Evolutionary conservation across 2,113 vertebrate species (phyloP).

Genomic region (Entelurus aequoreus): DNA sequence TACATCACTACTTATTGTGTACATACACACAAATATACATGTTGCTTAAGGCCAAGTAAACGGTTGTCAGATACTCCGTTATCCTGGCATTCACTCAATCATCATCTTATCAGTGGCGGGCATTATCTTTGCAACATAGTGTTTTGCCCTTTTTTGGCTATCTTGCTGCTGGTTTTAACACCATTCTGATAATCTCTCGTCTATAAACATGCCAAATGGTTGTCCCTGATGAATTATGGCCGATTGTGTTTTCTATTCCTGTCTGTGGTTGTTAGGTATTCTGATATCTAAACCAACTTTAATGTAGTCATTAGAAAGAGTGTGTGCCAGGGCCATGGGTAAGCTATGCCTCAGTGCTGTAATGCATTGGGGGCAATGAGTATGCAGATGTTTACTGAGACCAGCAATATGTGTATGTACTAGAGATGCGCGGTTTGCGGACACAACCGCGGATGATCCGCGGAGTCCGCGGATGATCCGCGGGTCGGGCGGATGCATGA

Average conservation of each 20-base stretch:
- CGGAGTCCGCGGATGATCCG: no score
- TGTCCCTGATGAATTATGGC: constrained; percentile 11
- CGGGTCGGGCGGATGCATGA: no score
- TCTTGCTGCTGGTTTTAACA: not conserved
- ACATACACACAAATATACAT: constrained; percentile 6
- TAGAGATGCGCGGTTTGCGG: no score
- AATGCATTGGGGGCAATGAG: constrained; percentile 29
- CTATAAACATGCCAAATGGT: constrained; percentile 7
- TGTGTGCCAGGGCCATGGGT: constrained; percentile 16
- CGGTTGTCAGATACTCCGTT: constrained; percentile 7
- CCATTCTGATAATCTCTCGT: not conserved
- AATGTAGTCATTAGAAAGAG: constrained; percentile 52
- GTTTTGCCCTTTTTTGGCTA: no score
- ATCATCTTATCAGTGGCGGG: not conserved
- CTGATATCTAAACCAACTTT: constrained; percentile 50
- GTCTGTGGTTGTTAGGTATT: constrained; percentile 21
- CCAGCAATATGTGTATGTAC: constrained; percentile 37
- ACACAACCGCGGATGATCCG: no score
- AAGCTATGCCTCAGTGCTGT: constrained; percentile 24
- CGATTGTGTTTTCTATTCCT: constrained; percentile 26
- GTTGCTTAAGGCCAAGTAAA: constrained; percentile 5
- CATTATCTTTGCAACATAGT: not conserved
- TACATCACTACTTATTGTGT: constrained; percentile 4
- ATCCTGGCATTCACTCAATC: constrained; percentile 13
- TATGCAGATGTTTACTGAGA: constrained; percentile 27